A percentile compares a stretch with the other conserved stretches of the same genome.
Conservation (phyloP, 2,888 invertebrate species). For the Lapara coniferarum region DNA sequence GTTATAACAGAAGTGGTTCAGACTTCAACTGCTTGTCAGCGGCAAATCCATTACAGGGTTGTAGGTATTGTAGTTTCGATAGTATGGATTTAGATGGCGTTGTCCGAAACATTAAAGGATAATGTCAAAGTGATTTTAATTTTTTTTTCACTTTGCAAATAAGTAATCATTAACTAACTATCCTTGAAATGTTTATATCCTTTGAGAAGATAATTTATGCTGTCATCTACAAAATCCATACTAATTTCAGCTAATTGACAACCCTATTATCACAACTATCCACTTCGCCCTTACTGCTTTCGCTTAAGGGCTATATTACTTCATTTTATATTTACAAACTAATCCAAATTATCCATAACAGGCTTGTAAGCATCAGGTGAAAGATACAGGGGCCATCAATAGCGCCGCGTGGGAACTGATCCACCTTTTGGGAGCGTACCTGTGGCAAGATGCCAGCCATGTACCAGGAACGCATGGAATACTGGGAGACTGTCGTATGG, state of each 20-base stretch:
- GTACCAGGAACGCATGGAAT: conserved; percentile 69
- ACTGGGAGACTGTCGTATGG: conserved; percentile 56
- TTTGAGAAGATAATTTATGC: too few species aligned
- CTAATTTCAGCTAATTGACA: neutral
- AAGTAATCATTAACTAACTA: too few species aligned
- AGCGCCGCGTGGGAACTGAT: conserved; percentile 56
- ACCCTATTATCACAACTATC: neutral
- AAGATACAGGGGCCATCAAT: conserved; percentile 55
- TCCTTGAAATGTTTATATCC: too few species aligned
- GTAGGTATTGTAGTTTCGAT: neutral
- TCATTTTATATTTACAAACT: neutral
- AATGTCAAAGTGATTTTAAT: neutral
- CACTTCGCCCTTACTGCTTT: neutral
- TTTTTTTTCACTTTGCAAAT: too few species aligned
- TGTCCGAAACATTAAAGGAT: neutral
- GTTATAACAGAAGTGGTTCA: neutral
- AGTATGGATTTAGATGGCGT: neutral
- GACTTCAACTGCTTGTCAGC: neutral
- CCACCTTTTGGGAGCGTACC: conserved; percentile 78
- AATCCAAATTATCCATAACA: conserved; percentile 11
- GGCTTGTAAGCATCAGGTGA: conserved; percentile 15
- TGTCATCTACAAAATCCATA: too few species aligned
- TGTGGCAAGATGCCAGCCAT: conserved; percentile 83
- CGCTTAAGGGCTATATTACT: neutral
- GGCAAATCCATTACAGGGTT: neutral